Conservation (phyloP, 1,140 invertebrate species). For the Chironomus tepperi region DNA sequence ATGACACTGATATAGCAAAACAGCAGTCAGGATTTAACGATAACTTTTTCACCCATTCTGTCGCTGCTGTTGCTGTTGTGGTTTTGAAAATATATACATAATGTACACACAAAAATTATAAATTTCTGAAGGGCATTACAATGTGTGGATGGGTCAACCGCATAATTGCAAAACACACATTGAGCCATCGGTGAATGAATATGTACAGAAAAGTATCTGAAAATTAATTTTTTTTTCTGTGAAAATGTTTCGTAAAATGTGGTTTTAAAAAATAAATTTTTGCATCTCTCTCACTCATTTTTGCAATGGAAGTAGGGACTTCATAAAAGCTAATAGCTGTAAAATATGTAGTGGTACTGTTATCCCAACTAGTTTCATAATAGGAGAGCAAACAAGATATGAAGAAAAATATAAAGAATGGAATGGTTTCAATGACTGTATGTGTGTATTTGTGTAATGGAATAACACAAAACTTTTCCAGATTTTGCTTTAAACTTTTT, state of each 20-base stretch:
- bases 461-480: too few species aligned
- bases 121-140: constrained; percentile 1
- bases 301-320: neutral
- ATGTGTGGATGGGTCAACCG: constrained; percentile 5
- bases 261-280: neutral
- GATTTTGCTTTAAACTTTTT: too few species aligned
- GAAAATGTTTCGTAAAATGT: neutral
- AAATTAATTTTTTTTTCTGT: constrained; percentile 3
- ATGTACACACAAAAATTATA: too few species aligned
- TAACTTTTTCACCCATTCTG: too few species aligned
- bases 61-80: too few species aligned
- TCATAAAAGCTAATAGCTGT: constrained; percentile 13
- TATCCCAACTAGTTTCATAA: neutral
- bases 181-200: neutral
- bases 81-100: too few species aligned
- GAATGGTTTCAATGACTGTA: too few species aligned
- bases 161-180: constrained; percentile 13
- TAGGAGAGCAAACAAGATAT: too few species aligned
- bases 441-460: too few species aligned
- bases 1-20: neutral
- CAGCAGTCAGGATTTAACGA: neutral
- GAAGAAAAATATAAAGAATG: too few species aligned
- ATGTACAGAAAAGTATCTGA: neutral
- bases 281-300: neutral
- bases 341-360: neutral